phyloP scores from a whole-genome alignment of 2,888 invertebrate species.

The Dolichomitus sp. region DNA sequence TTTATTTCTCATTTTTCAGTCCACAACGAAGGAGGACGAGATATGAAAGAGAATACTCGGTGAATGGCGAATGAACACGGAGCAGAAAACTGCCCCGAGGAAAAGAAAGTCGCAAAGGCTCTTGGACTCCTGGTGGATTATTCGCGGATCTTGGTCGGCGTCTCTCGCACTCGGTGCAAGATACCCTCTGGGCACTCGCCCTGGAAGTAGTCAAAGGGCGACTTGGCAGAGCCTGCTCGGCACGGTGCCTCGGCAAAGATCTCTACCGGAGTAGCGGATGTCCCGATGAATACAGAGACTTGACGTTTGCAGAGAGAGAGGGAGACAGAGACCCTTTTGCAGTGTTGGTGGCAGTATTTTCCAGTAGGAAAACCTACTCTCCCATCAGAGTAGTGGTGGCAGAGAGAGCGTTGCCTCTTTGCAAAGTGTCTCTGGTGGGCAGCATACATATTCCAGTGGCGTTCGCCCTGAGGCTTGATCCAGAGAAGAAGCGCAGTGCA shows the following conservation, averaged over 20 bases:
- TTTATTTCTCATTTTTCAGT: slow-evolving; percentile 41
- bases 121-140: slow-evolving; percentile 44
- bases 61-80: slow-evolving; percentile 51
- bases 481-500: slow-evolving; percentile 53
- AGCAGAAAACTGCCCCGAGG: slow-evolving; percentile 33
- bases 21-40: not conserved
- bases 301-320: slow-evolving; percentile 16
- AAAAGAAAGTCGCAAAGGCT: slow-evolving; percentile 47
- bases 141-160: slow-evolving; percentile 52
- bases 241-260: slow-evolving; percentile 51
- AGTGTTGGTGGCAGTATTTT: slow-evolving; percentile 10
- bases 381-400: not conserved
- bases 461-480: slow-evolving; percentile 70
- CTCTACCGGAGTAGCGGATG: slow-evolving; percentile 50
- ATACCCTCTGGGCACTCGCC: slow-evolving; percentile 53
- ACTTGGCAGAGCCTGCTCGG: slow-evolving; percentile 45
- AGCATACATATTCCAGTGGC: slow-evolving; percentile 78
- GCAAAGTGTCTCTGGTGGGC: slow-evolving; percentile 57
- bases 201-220: slow-evolving; percentile 53
- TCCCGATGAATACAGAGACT: slow-evolving; percentile 60
- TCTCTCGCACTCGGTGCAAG: slow-evolving; percentile 21
- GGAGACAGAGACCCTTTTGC: slow-evolving; percentile 17
- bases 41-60: slow-evolving; percentile 55
- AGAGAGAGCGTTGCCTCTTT: slow-evolving; percentile 53
- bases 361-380: not conserved